Evolutionary conservation across 2,888 invertebrate genomes (phyloP), one percentile per base, ranked within the genome.

Genomic region (Athrips mouffetella): DNA sequence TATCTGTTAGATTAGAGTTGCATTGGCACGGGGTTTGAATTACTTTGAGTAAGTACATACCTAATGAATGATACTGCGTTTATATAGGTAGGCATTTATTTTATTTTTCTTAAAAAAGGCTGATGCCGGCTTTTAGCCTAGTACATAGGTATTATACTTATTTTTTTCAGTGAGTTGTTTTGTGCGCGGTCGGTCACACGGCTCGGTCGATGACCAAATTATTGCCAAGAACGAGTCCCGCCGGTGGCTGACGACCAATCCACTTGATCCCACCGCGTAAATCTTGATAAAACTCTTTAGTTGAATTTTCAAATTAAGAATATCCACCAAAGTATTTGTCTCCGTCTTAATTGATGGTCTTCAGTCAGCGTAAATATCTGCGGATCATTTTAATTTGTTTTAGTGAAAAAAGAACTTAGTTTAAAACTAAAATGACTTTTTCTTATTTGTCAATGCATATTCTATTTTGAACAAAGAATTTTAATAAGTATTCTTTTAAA

Each of bases 221-320:
- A 85, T 82, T 78, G 77, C 74, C 68, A 70, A 77, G 79, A 83
- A 78, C 80, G 70, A 73, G 79, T 77, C 78, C 75, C 77, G 70
- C 52, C 70, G 70, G 60, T 59, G 61, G 63, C 59, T 25, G 23
- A 30, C 35, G 35, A 18, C 68, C 67, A 62, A 66, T 62, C 59
- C 65, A 65, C 59, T 65, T 67, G 67, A 67, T 67, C 67, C 70
- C 63, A 61, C 68, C 63, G 62, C 65, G 67, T 73, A 73, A 75
- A 80, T 73, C 73, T 72, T 71, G 71, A 79, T 76, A 69, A 71
- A 67, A 66, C 68, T 68, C 67, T 72, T 73, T 67, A 63, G 67
- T 66, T 58, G 62, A 72, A n/a, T n/a, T n/a, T n/a, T n/a, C n/a
- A n/a, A 72, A 73, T 72, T 66, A 67, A 70, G 63, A 68, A 65